A percentile compares a stretch with the other conserved stretches of the same genome.
phyloP scores from a whole-genome alignment of 2,113 vertebrate species.

The Indri indri region DNA sequence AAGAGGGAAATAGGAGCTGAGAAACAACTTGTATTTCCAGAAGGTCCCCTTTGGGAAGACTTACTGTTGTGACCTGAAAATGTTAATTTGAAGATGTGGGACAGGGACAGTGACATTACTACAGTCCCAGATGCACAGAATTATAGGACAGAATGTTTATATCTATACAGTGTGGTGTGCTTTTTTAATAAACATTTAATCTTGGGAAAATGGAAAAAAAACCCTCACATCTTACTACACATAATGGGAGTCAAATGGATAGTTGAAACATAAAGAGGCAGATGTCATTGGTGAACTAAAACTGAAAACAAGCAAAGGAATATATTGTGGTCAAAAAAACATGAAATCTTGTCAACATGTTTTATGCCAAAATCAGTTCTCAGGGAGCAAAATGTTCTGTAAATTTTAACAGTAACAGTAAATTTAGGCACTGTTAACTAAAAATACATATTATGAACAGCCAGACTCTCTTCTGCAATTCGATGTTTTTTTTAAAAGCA shows the following conservation, averaged over 20 bases:
- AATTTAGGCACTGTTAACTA: conserved; percentile 80
- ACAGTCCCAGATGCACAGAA: no score
- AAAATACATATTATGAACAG: conserved; percentile 79
- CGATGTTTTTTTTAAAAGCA: conserved; percentile 59
- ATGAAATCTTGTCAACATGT: conserved; percentile 71
- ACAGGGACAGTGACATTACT: no score
- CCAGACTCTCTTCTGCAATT: conserved; percentile 64
- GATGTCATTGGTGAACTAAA: conserved; percentile 38
- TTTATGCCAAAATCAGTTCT: conserved; percentile 64
- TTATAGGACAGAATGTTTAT: no score
- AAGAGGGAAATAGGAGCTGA: no score
- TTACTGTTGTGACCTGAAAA: no score
- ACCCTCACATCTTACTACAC: conserved; percentile 14
- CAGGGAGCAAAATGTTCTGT: conserved; percentile 75
- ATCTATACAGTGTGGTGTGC: no score
- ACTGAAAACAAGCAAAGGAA: conserved; percentile 57
- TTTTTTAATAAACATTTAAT: no score
- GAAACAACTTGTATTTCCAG: no score
- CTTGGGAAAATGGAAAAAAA: no score
- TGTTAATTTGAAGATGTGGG: no score
- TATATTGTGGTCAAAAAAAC: conserved; percentile 64
- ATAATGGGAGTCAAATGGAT: not conserved
- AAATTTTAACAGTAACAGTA: conserved; percentile 78
- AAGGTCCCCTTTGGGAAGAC: no score
- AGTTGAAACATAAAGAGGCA: conserved; percentile 15